Evolutionary conservation across 1,140 invertebrate species (phyloP).

Genomic region (Pinna nobilis): DNA sequence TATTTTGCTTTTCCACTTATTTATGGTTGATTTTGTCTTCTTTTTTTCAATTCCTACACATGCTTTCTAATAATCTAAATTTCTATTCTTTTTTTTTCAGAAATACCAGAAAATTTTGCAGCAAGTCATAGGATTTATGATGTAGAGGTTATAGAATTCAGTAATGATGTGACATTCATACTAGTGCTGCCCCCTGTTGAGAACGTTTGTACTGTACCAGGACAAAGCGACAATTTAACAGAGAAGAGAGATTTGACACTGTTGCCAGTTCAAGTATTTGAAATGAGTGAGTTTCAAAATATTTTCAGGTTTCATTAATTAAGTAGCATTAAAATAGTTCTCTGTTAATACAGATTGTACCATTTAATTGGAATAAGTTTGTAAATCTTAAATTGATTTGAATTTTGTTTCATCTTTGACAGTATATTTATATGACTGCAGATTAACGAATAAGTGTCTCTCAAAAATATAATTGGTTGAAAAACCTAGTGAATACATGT

Average conservation of each 20-base stretch:
- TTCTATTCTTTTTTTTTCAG: conserved; percentile 46
- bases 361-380: background rate
- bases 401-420: too few relatives aligned
- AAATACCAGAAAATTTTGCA: conserved; percentile 77
- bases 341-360: background rate
- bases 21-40: too few relatives aligned
- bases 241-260: conserved; percentile 85
- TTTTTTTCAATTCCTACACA: too few relatives aligned
- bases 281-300: conserved; percentile 81
- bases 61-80: too few relatives aligned
- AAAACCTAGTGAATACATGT: too few relatives aligned
- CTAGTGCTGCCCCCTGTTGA: conserved; percentile 92
- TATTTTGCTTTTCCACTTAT: too few relatives aligned
- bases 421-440: too few relatives aligned
- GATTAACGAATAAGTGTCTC: too few relatives aligned
- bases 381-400: background rate
- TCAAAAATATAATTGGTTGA: too few relatives aligned
- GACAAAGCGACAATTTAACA: conserved; percentile 86
- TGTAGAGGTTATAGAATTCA: conserved; percentile 92
- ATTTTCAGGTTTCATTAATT: background rate
- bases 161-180: conserved; percentile 89
- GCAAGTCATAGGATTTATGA: conserved; percentile 84
- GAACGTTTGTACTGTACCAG: conserved; percentile 91
- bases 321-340: background rate
- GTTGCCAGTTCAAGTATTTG: conserved; percentile 89